Conservation (phyloP, 2,888 invertebrate species). For the Doris montereyensis region DNA sequence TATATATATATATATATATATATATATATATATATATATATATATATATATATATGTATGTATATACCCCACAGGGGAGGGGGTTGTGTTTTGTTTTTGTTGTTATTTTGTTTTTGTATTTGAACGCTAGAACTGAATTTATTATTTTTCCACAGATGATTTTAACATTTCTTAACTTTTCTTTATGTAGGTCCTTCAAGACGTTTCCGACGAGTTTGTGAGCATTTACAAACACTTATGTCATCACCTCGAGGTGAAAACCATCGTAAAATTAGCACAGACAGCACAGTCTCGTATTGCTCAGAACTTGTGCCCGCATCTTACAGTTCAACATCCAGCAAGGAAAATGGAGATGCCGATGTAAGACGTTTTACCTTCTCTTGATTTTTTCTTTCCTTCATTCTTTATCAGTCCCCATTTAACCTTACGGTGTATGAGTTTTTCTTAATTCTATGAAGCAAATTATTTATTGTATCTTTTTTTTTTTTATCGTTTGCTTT, state of each 20-base stretch:
- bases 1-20: no score
- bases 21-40: no score
- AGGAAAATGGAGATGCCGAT: conserved; percentile 63
- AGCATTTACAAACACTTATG: conserved; percentile 85
- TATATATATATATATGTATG: no score
- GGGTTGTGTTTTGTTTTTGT: background rate
- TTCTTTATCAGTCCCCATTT: no score
- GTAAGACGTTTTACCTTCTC: no score
- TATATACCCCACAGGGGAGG: no score
- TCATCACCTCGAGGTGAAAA: conserved; percentile 66
- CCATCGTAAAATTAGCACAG: conserved; percentile 69
- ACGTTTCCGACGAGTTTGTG: conserved; percentile 94
- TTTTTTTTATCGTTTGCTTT: background rate
- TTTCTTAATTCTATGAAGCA: no score
- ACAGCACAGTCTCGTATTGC: conserved; percentile 67
- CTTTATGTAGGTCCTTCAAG: conserved; percentile 89
- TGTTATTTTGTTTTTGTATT: background rate
- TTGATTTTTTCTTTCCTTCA: no score
- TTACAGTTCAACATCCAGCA: conserved; percentile 59
- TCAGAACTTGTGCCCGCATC: conserved; percentile 65
- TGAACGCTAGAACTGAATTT: no score
- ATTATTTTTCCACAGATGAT: no score
- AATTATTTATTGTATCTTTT: conserved; percentile 1
- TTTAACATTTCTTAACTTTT: no score
- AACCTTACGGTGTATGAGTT: no score